Evolutionary conservation across 2,797 vertebrate species (phyloP).

Genomic region (Cossypha niveicapilla): DNA sequence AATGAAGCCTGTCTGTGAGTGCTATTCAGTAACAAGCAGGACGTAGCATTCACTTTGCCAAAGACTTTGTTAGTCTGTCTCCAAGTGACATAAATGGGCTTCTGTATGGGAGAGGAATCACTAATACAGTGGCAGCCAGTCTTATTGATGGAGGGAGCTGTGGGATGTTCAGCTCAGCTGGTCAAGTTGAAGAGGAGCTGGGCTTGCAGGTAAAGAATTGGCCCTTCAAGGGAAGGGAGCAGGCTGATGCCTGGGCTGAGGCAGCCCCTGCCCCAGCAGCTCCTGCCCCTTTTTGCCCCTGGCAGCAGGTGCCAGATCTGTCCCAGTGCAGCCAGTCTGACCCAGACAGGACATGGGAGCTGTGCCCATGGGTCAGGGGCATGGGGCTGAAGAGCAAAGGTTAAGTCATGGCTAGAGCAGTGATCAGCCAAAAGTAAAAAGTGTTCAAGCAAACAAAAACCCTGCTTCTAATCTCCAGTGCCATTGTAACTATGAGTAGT

Average conservation of each 20-base stretch:
- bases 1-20: not conserved
- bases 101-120: not conserved
- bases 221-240: not conserved
- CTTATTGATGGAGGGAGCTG: not conserved
- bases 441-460: not conserved
- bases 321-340: not conserved
- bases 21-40: not conserved
- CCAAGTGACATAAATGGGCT: not conserved
- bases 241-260: not conserved
- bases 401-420: not conserved
- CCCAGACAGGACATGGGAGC: not conserved
- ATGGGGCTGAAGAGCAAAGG: not conserved
- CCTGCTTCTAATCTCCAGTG: not conserved
- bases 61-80: conserved; percentile 9
- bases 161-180: not conserved
- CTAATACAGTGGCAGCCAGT: not conserved
- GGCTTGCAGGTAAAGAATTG: not conserved
- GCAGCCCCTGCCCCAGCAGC: not conserved
- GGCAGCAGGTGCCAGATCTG: not conserved
- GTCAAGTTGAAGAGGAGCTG: not conserved
- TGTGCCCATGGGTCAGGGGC: not conserved
- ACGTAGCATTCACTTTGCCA: not conserved
- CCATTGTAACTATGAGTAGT: not conserved
- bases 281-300: not conserved
- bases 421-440: not conserved